Evolutionary conservation across 2,113 vertebrate genomes (phyloP).

Genomic region (Dipodomys spectabilis): DNA sequence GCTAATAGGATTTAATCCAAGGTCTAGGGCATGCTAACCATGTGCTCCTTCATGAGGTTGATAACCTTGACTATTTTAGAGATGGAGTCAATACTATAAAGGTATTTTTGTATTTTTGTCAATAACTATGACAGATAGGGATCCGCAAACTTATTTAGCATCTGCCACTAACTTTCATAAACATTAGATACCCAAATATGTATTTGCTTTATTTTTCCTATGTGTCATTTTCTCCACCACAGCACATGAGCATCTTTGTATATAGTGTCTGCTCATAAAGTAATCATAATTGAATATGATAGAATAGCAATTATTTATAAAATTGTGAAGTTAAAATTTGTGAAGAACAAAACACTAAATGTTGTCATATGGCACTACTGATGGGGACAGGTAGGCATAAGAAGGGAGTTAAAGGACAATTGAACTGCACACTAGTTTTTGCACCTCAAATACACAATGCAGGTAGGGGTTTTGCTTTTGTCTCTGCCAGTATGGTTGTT

Average conservation of each 20-base stretch:
- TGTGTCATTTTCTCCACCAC: neutral
- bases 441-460: neutral
- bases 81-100: neutral
- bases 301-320: neutral
- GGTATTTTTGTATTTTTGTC: too few species aligned
- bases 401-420: neutral
- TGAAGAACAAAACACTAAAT: constrained; percentile 15
- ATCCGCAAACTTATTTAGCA: constrained; percentile 1
- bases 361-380: neutral
- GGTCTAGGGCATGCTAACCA: neutral
- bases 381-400: neutral
- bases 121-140: neutral
- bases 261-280: neutral
- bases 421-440: neutral
- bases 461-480: neutral
- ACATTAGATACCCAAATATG: neutral
- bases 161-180: neutral
- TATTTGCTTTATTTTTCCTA: constrained; percentile 20
- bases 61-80: neutral
- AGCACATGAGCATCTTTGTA: neutral
- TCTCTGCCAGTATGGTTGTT: neutral
- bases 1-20: neutral
- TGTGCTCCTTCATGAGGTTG: neutral
- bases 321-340: neutral
- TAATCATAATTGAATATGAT: neutral